phyloP scores from a whole-genome alignment of 2,888 invertebrate genomes.

The Drosophila stalkeri region DNA sequence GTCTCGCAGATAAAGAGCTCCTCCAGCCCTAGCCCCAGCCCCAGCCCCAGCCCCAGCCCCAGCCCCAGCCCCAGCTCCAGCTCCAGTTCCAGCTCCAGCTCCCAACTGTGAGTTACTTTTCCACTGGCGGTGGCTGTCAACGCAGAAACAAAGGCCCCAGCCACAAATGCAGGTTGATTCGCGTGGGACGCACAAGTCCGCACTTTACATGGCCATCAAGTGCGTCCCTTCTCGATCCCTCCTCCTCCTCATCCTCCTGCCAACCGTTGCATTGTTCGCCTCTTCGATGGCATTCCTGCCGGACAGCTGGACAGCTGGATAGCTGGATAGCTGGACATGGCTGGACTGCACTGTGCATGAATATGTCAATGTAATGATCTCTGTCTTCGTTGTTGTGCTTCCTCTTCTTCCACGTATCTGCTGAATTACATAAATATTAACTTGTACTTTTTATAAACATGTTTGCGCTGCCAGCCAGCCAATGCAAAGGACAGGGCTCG shows the following conservation, averaged over 20 bases:
- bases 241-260: slow-evolving; percentile 3
- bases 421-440: slow-evolving; percentile 79
- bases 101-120: slow-evolving; percentile 64
- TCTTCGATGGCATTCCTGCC: slow-evolving; percentile 68
- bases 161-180: slow-evolving; percentile 66
- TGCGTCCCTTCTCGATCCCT: slow-evolving; percentile 9
- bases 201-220: slow-evolving; percentile 70
- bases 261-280: slow-evolving; percentile 55
- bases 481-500: slow-evolving; percentile 27
- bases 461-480: slow-evolving; percentile 46
- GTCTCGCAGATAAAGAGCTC: slow-evolving; percentile 65
- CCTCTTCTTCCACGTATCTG: slow-evolving; percentile 45
- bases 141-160: slow-evolving; percentile 43
- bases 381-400: slow-evolving; percentile 52
- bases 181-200: slow-evolving; percentile 68
- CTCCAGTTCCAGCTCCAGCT: not conserved
- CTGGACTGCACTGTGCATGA: slow-evolving; percentile 64
- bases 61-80: slow-evolving; percentile 4
- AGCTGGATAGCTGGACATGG: slow-evolving; percentile 16
- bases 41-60: slow-evolving; percentile 15
- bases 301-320: slow-evolving; percentile 16
- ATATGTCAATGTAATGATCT: slow-evolving; percentile 81
- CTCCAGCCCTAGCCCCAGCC: not conserved
- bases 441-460: slow-evolving; percentile 80
- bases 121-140: slow-evolving; percentile 43